Base-by-base conservation (phyloP, 2,888 invertebrate genomes). In the Doris montereyensis region DNA sequence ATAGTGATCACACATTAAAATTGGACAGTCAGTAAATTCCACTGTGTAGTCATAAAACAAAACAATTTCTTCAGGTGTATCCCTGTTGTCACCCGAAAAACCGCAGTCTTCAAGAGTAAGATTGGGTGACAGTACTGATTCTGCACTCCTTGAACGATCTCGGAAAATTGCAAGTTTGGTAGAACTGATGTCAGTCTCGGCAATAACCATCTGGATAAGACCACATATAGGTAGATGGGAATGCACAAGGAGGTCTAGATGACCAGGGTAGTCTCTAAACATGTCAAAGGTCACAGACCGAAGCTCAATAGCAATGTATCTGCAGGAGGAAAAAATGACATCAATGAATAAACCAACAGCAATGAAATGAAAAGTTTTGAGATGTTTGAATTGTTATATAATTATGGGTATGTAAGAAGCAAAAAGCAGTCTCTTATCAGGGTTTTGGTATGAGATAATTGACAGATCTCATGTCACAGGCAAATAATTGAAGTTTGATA, bases 21-120 rank as follows among this genome's bases (percentile, higher is more conserved):
- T 76, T 5, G 90, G 89, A 78, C 90, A 90, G 77, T 89, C 88
- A 2, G 82, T 87, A 78, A 90, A 90, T 80, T 90, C 89, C 17
- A 88, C 88, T 72, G 86, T 87, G 76, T 89, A 90, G 76, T 90
- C 90, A 79, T 90, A 90, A 81, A 84, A 90, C 65, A 90, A 80
- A 0, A 84, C 78, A 13, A 87, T 67, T 77, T 89, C 88, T 52
- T 87, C 86, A 0, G 90, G 90, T 57, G 85, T 83, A 34, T 88
- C 86, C 60, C 82, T 82, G 4, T 84, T 83, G 21, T 86, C 88
- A 0, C 89, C 90, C 13, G 30, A 21, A 73, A 85, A 89, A 5
- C 89, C 89, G 72, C 86, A 85, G 10, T 90, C 90, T 62, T 88
- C 87, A 17, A 90, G 84, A 0, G 87, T 85, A 78, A 81, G 73